Base-by-base conservation (phyloP, 2,113 vertebrate species). In the Pitta sordida region DNA sequence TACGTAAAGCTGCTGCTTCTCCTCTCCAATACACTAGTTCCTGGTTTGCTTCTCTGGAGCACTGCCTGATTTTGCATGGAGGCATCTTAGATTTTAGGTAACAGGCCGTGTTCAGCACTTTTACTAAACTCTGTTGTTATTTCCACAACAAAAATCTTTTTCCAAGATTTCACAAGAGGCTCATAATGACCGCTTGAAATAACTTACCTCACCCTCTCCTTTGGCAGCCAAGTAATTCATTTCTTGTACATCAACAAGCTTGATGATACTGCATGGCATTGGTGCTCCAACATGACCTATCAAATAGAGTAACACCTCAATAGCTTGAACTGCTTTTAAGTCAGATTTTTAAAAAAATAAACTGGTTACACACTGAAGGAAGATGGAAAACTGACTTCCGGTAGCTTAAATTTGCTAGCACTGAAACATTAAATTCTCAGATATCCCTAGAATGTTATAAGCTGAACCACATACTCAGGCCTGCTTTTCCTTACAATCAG, bases 241-340 rank as follows among this genome's bases (percentile, higher is more conserved):
- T 83, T 99, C 99, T 91, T 98, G 95, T 56, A 99, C 99, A 89
- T 99, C 99, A 74, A 99, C 97, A 88, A 99, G 97, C 96, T 99
- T 99, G 67, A 99, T 15, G 20, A 84, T 7, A 83, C 96, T 99
- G 95, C 99, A 99, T 68, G 99, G 98, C 98, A 99, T 98, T 4
- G 99, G 99, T 52, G 99, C 94, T 43, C 99, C 99, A 26, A 99
- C 99, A 3, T 99, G 99, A 95, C 99, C 99, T 99, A 41, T 39
- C 30, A 55, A 79, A 81, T 0, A 93, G 19, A 78, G 29, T 13
- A 93, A 91, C 46, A 67, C 11, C 83, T 88, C 39, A 91, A 39
- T 2, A 60, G 32, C 49, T 56, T 76, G 44, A 91, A 55, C 26
- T 26, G n/a, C 14, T 56, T 90, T 74, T 77, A 51, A 68, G 60